These are phyloP conservation scores for Malurus elegans DNA, from an alignment of 2,113 vertebrate species.

Conservation along the genomic window DNA sequence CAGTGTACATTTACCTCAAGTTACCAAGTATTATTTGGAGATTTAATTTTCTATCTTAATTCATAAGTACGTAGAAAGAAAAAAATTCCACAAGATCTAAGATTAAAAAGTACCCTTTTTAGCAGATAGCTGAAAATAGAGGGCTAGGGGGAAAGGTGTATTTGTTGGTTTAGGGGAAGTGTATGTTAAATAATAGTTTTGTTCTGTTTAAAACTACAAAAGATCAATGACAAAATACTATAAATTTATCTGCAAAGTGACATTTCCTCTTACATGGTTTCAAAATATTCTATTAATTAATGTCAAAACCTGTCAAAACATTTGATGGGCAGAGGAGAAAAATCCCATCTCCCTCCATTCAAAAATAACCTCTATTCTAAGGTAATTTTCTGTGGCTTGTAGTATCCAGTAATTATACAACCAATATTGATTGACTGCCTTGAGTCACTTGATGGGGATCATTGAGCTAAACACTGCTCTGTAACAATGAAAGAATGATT, in stretches of 20 bases:
- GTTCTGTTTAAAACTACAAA: neutral
- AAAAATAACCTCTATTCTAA: neutral
- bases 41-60: neutral
- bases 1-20: neutral
- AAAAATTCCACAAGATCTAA: neutral
- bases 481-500: neutral
- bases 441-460: neutral
- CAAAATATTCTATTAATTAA: neutral
- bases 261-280: neutral
- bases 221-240: neutral
- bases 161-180: neutral
- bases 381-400: neutral
- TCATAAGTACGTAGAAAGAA: neutral
- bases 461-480: neutral
- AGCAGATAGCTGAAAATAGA: neutral
- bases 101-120: neutral
- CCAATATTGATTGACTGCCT: neutral
- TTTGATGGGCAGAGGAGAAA: neutral
- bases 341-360: neutral
- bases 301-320: neutral
- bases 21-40: neutral
- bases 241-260: neutral
- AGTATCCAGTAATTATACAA: neutral
- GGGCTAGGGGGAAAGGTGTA: neutral
- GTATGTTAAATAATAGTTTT: neutral